A percentile compares a stretch with the other conserved stretches of the same genome.
These are phyloP conservation scores for Austrolebias charrua DNA, from an alignment of 2,797 vertebrate genomes.

Conservation along the genomic window DNA sequence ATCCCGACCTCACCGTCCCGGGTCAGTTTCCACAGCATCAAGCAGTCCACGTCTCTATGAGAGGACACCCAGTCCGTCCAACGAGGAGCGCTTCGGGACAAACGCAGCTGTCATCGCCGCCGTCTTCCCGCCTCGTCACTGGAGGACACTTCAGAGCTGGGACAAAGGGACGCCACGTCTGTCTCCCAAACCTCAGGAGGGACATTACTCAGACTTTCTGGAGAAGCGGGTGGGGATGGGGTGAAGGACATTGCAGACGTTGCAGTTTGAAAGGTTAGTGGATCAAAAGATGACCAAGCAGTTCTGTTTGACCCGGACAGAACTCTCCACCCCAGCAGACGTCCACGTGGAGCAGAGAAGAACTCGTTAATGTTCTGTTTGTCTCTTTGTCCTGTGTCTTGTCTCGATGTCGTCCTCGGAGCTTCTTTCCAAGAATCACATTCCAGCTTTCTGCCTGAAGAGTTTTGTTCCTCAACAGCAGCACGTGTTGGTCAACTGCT, in stretches of 20 bases:
- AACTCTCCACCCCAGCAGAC: conserved; percentile 33
- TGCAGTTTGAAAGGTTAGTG: conserved; percentile 44
- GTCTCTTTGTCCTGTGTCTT: conserved; percentile 34
- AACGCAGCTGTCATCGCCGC: conserved; percentile 30
- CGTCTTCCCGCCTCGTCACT: conserved; percentile 45
- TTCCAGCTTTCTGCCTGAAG: conserved; percentile 51
- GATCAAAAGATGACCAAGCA: conserved; percentile 48
- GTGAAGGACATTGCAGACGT: conserved; percentile 47
- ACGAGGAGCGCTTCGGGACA: no score
- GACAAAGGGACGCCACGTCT: conserved; percentile 28
- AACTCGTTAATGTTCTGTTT: conserved; percentile 26
- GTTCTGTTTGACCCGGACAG: conserved; percentile 36
- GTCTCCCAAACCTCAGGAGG: conserved; percentile 54
- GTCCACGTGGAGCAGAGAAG: conserved; percentile 5
- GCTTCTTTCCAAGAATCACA: conserved; percentile 50
- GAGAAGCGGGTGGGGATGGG: conserved; percentile 33
- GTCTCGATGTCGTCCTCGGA: conserved; percentile 24
- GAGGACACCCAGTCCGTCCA: not conserved
- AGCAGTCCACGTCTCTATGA: conserved; percentile 90
- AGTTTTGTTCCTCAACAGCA: conserved; percentile 43
- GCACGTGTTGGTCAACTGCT: no score
- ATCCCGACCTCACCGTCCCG: conserved; percentile 92
- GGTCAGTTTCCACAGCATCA: conserved; percentile 86
- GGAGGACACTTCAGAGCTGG: conserved; percentile 38
- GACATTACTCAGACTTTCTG: conserved; percentile 30